Conservation (phyloP, 2,797 vertebrate species). For the Rhabdophis nuchalis region DNA sequence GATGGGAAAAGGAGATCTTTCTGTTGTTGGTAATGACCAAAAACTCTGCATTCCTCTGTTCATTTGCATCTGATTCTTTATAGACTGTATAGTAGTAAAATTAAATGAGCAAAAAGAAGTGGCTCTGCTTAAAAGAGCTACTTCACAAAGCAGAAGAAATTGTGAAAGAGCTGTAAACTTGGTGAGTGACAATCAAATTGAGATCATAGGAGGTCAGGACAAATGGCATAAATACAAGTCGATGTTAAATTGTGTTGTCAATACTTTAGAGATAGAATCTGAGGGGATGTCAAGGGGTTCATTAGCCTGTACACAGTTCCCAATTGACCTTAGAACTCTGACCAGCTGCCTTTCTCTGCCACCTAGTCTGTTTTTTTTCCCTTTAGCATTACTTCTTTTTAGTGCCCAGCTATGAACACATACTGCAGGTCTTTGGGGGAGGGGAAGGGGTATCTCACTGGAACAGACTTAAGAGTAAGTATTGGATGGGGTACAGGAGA, state of each 20-base stretch:
- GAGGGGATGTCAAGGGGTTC: neutral
- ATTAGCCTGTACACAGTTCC: neutral
- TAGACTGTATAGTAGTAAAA: neutral
- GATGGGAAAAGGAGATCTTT: neutral
- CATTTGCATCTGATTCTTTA: neutral
- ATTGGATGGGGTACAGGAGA: neutral
- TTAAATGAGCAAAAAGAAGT: neutral
- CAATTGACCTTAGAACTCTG: neutral
- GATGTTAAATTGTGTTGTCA: neutral
- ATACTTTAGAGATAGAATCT: neutral
- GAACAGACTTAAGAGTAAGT: neutral
- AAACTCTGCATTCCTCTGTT: neutral
- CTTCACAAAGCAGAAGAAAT: neutral
- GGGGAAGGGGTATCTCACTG: neutral
- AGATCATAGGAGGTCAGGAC: neutral
- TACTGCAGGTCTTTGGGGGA: neutral
- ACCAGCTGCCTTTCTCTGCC: neutral
- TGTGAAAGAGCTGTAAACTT: neutral
- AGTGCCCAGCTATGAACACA: neutral
- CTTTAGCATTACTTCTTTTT: neutral
- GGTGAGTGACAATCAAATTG: neutral
- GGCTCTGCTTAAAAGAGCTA: neutral
- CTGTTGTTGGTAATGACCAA: neutral
- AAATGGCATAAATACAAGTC: neutral
- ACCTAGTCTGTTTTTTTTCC: neutral